Percentiles rank a stretch among this genome's conserved stretches.
phyloP scores from a whole-genome alignment of 1,140 invertebrate species.

The Procambarus clarkii region DNA sequence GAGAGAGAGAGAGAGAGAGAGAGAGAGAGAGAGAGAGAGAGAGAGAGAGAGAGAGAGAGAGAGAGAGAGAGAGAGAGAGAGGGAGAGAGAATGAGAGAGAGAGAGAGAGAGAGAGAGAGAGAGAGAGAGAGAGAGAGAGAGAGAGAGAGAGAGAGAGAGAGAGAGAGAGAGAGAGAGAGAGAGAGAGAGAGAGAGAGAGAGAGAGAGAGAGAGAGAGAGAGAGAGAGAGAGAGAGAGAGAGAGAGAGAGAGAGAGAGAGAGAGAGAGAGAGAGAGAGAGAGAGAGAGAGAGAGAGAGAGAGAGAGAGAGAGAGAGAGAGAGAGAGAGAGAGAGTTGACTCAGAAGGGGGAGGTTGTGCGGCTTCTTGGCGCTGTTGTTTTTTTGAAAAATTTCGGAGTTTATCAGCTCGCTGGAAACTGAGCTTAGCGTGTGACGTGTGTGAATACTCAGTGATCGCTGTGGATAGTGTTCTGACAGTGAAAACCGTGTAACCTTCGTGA shows the following conservation, averaged over 20 bases:
- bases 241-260: neutral
- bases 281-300: neutral
- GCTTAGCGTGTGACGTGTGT: no score
- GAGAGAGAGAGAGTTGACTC: no score
- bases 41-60: constrained; percentile 15
- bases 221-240: neutral
- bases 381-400: no score
- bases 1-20: no score
- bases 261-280: neutral
- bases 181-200: constrained; percentile 15
- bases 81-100: neutral
- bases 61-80: constrained; percentile 15
- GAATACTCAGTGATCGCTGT: no score
- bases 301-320: neutral
- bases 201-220: neutral
- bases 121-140: constrained; percentile 14
- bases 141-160: constrained; percentile 15
- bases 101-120: neutral
- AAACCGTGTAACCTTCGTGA: no score
- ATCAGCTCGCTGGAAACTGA: no score
- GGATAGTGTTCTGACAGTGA: no score
- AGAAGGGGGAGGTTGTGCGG: no score
- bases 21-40: constrained; percentile 15
- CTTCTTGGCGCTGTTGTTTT: no score
- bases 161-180: constrained; percentile 15